phyloP scores from a whole-genome alignment of 2,113 vertebrate genomes.

The Colossoma macropomum region DNA sequence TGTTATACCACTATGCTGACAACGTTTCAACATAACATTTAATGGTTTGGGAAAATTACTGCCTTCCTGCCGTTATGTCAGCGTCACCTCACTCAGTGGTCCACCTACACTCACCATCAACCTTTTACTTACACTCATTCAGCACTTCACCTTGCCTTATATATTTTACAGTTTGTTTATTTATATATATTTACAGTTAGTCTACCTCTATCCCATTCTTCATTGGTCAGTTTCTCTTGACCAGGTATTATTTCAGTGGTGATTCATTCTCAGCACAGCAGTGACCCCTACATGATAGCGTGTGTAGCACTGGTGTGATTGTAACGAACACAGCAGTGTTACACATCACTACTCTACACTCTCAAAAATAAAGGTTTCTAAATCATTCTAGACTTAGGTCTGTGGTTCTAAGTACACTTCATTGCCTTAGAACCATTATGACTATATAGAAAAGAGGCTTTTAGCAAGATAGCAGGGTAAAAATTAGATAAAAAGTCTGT shows the following conservation, averaged over 20 bases:
- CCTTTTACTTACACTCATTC: neutral
- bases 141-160: neutral
- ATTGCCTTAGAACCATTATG: too few species aligned
- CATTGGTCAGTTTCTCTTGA: neutral
- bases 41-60: neutral
- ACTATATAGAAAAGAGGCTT: too few species aligned
- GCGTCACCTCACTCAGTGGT: neutral
- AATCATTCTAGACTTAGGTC: too few species aligned
- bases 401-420: too few species aligned
- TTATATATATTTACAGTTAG: neutral
- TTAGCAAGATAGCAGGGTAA: too few species aligned
- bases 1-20: constrained; percentile 6
- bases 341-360: too few species aligned
- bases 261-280: neutral
- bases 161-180: too few species aligned
- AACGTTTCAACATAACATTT: neutral
- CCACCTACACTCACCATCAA: neutral
- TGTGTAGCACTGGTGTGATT: too few species aligned
- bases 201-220: neutral
- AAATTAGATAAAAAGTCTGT: too few species aligned
- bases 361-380: too few species aligned
- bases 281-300: too few species aligned
- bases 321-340: too few species aligned
- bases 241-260: neutral
- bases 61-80: neutral